These are phyloP conservation scores for Halichoeres trimaculatus DNA, from an alignment of 2,113 vertebrate species.

Conservation along the genomic window DNA sequence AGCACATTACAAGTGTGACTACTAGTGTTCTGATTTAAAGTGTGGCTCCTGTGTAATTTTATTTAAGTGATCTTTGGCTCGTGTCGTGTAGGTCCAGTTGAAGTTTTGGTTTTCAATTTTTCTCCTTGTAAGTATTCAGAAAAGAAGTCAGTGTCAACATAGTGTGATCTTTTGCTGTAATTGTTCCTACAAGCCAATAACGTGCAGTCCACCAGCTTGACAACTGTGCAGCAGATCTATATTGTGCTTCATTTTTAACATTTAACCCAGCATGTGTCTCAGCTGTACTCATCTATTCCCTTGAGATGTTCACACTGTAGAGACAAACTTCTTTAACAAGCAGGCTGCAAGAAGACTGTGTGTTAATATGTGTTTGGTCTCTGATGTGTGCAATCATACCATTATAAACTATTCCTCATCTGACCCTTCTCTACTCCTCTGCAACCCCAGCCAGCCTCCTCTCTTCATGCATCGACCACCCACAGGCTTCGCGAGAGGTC, in stretches of 20 bases:
- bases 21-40: not conserved
- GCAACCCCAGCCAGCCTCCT: constrained; percentile 24
- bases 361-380: constrained; percentile 8
- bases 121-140: not conserved
- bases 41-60: not conserved
- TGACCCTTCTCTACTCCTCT: constrained; percentile 44
- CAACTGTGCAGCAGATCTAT: constrained; percentile 28
- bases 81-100: not conserved
- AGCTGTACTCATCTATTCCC: constrained; percentile 23
- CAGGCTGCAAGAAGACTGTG: constrained; percentile 1
- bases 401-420: constrained; percentile 39
- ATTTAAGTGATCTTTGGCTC: not conserved
- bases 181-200: constrained; percentile 8
- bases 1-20: not conserved
- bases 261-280: constrained; percentile 16
- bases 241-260: constrained; percentile 26
- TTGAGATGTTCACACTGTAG: constrained; percentile 12
- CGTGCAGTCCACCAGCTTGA: constrained; percentile 20
- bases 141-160: constrained; percentile 14
- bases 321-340: constrained; percentile 54
- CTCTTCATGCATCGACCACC: constrained; percentile 36
- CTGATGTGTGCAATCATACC: constrained; percentile 1
- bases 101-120: constrained; percentile 12
- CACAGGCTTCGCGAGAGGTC: constrained; percentile 59
- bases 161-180: constrained; percentile 13